Evolutionary conservation across 2,888 invertebrate species (phyloP), one percentile per base, ranked within the genome.

Genomic region (Xylocampa areola): DNA sequence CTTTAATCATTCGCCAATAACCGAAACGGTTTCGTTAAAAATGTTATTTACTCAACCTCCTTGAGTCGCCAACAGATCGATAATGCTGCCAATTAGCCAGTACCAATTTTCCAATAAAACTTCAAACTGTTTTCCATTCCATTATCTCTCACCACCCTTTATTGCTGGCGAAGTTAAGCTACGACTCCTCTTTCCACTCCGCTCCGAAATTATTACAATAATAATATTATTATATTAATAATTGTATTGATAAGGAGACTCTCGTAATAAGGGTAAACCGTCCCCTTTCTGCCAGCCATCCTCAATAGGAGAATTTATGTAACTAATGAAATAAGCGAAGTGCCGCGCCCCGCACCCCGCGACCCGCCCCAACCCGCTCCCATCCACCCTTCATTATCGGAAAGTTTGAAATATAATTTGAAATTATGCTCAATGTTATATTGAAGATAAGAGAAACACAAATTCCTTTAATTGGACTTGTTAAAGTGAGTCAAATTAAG

Each of bases 381-480:
- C 85, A 76, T 85, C 91, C 91, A 87, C 91, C 93, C 93, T 94
- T 94, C 93, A 94, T 94, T 94, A 94, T 94, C 93, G 93, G 93
- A 94, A 94, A 94, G 92, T 94, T 94, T 94, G 92, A 94, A 94
- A 94, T 94, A 94, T 94, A 94, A 94, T 94, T 94, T 94, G 94
- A 94, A 94, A 94, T 94, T 94, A 94, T 94, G 94, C 93, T 93
- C 94, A 93, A 94, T 93, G 93, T 94, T 94, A 94, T 93, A 94
- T 93, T 93, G 94, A 92, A 94, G 94, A 94, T 94, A 94, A 94
- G 93, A 93, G 94, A 93, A 94, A 94, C 93, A 94, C 94, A 94
- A 94, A 94, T 94, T 94, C 93, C 94, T 94, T 94, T 94, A 94
- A 94, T 94, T 94, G 94, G 94, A 93, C 93, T 94, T 94, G 94